phyloP scores from a whole-genome alignment of 1,140 invertebrate genomes.

The Melipona quadrifasciata region DNA sequence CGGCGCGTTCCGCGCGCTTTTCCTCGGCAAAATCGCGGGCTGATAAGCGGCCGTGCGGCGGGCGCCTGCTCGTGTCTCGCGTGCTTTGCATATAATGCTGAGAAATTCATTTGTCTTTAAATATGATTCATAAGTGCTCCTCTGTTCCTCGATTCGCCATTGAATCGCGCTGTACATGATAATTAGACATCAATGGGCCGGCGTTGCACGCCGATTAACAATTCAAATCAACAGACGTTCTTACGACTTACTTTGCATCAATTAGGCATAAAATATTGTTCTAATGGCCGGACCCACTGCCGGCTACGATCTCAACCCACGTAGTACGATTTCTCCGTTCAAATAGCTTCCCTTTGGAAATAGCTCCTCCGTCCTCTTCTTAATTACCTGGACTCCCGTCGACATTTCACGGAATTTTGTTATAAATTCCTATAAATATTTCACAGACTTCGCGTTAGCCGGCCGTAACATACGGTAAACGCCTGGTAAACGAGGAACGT shows the following conservation, averaged over 20 bases:
- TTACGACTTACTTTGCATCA: constrained; percentile 53
- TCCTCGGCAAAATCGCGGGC: constrained; percentile 13
- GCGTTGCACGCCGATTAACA: constrained; percentile 37
- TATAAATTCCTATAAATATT: not conserved
- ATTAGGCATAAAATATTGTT: constrained; percentile 52
- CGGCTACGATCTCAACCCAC: not conserved
- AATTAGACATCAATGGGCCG: constrained; percentile 49
- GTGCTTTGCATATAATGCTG: constrained; percentile 54
- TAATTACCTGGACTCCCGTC: not conserved
- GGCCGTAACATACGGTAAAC: too few species aligned
- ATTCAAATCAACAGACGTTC: constrained; percentile 51
- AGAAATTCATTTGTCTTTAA: constrained; percentile 51
- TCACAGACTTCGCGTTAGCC: too few species aligned
- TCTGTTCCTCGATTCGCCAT: constrained; percentile 10
- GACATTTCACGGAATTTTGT: not conserved
- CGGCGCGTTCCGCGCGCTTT: constrained; percentile 9
- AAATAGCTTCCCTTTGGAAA: not conserved
- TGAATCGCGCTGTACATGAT: constrained; percentile 43
- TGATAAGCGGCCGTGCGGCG: constrained; percentile 29
- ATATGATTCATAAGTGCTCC: constrained; percentile 44
- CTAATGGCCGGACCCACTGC: constrained; percentile 19
- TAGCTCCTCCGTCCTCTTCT: not conserved
- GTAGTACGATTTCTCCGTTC: not conserved
- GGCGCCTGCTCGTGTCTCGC: not conserved
- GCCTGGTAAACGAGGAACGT: not conserved